These are phyloP conservation scores for Manacus vitellinus DNA, from an alignment of 2,113 vertebrate species.

Conservation along the genomic window DNA sequence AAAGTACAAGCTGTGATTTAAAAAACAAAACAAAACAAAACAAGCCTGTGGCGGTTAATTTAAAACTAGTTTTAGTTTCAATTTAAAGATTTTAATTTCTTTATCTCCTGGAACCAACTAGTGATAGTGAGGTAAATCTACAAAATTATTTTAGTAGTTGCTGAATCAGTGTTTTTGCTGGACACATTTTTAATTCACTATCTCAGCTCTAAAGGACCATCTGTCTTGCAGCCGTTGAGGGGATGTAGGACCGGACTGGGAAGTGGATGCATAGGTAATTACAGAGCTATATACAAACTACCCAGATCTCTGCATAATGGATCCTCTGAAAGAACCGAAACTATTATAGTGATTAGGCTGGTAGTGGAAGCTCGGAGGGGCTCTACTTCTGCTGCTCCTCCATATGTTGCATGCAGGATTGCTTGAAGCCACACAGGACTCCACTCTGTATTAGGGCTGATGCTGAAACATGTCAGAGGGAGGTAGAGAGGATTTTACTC, in stretches of 20 bases:
- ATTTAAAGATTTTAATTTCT: conserved; percentile 4
- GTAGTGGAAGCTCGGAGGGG: not conserved
- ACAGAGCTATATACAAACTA: conserved; percentile 8
- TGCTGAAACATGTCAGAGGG: conserved; percentile 35
- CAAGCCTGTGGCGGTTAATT: not conserved
- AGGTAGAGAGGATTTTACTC: conserved; percentile 36
- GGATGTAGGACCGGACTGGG: conserved; percentile 12
- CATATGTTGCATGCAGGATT: conserved; percentile 12
- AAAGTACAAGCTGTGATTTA: not conserved
- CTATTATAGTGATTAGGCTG: conserved; percentile 39
- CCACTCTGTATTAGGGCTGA: not conserved
- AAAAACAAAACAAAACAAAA: not conserved
- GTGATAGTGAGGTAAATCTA: not conserved
- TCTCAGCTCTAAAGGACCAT: conserved; percentile 51
- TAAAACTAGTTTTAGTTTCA: not conserved
- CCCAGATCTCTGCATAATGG: conserved; percentile 39
- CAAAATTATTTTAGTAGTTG: conserved; percentile 23
- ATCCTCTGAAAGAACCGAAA: conserved; percentile 40
- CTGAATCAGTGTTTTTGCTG: conserved; percentile 46
- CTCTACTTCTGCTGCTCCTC: conserved; percentile 48
- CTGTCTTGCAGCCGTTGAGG: conserved; percentile 34
- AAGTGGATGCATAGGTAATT: conserved; percentile 45
- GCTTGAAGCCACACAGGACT: not conserved
- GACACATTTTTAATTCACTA: not conserved
- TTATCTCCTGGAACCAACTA: not conserved